phyloP scores from a whole-genome alignment of 2,797 vertebrate species.

The Semaprochilodus insignis region DNA sequence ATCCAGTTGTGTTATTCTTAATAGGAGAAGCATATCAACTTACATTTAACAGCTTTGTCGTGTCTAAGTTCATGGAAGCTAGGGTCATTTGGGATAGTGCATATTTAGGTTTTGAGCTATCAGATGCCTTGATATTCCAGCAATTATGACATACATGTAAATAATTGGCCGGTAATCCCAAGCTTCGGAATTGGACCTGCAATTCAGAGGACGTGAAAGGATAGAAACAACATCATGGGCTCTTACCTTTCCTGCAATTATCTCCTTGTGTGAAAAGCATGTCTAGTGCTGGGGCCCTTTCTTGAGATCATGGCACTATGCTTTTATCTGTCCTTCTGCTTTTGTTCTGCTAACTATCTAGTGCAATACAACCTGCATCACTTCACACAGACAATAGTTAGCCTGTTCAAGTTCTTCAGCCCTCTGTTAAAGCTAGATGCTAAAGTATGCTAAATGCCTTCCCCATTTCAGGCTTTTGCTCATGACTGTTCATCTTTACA shows the following conservation, averaged over 20 bases:
- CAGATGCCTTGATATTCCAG: neutral
- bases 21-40: neutral
- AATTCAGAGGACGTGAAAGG: neutral
- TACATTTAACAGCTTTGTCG: neutral
- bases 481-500: neutral
- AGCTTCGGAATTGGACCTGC: neutral
- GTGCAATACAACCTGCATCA: no score
- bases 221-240: neutral
- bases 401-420: neutral
- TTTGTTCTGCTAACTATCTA: no score
- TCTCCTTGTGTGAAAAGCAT: no score
- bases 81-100: neutral
- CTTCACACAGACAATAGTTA: no score
- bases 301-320: neutral
- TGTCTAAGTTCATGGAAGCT: neutral
- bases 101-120: neutral
- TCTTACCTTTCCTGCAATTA: neutral
- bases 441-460: neutral
- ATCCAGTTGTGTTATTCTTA: neutral
- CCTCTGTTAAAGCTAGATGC: neutral
- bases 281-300: neutral
- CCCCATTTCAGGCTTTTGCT: neutral
- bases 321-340: no score
- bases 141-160: neutral
- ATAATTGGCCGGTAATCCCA: neutral